Conservation (phyloP, 92 coral and sea anemone genomes). For the Ricordea florida region DNA sequence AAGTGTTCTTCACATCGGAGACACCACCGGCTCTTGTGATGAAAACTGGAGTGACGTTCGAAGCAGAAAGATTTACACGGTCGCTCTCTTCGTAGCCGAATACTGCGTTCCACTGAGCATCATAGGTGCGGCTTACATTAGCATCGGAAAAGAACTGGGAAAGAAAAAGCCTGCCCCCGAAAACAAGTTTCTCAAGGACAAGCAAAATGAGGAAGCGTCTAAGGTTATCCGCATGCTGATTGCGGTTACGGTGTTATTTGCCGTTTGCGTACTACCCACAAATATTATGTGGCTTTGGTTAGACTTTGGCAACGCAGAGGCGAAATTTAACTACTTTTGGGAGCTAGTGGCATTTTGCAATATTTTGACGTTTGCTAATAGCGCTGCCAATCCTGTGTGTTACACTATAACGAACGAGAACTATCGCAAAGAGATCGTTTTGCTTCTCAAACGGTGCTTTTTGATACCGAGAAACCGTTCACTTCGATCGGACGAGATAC, state of each 20-base stretch:
- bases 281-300: conserved; percentile 96
- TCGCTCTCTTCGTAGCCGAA: conserved; percentile 61
- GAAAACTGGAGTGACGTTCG: conserved; percentile 64
- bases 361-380: conserved; percentile 87
- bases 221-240: conserved; percentile 90
- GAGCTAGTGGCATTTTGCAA: conserved; percentile 89
- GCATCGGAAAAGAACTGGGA: conserved; percentile 77
- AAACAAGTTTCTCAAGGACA: conserved; percentile 55
- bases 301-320: conserved; percentile 83
- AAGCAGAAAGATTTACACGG: conserved; percentile 79
- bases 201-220: conserved; percentile 77
- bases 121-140: conserved; percentile 70
- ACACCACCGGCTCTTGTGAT: conserved; percentile 41
- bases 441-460: conserved; percentile 26
- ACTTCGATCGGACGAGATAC: conserved; percentile 8
- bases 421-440: conserved; percentile 73
- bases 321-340: conserved; percentile 69
- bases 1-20: conserved; percentile 52
- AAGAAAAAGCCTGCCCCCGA: conserved; percentile 45
- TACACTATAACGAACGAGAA: conserved; percentile 82
- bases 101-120: conserved; percentile 77
- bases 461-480: not conserved
- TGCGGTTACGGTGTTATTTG: conserved; percentile 81
- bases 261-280: conserved; percentile 84
- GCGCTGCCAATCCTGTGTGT: conserved; percentile 94